Conservation (phyloP, 2,888 invertebrate genomes). For the Endomychus coccineus region DNA sequence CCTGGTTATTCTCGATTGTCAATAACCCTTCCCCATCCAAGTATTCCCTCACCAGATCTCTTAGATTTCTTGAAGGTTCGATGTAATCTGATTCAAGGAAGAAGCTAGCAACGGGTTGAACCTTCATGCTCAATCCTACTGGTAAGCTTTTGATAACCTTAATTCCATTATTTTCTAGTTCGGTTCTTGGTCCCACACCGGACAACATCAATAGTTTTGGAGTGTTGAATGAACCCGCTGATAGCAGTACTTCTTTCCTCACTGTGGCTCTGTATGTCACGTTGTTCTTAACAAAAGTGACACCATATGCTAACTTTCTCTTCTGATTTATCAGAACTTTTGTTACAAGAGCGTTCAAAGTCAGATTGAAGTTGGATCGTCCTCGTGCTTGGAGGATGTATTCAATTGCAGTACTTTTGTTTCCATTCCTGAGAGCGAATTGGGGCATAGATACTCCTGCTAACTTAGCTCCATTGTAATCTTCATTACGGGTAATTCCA, state of each 20-base stretch:
- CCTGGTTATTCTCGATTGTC: conserved; percentile 69
- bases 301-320: conserved; percentile 56
- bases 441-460: conserved; percentile 63
- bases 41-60: conserved; percentile 62
- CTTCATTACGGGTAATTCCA: too few relatives aligned
- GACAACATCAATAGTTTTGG: conserved; percentile 82
- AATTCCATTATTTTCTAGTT: conserved; percentile 54
- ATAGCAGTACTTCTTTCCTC: conserved; percentile 67
- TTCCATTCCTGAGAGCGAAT: conserved; percentile 63
- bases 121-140: conserved; percentile 76
- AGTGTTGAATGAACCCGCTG: conserved; percentile 76
- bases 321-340: conserved; percentile 58
- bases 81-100: too few relatives aligned
- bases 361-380: conserved; percentile 62
- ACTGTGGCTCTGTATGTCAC: conserved; percentile 49
- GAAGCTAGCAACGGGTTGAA: conserved; percentile 68
- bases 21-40: conserved; percentile 60
- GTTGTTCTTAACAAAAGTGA: conserved; percentile 60
- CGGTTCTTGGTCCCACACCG: conserved; percentile 64
- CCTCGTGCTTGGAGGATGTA: conserved; percentile 64
- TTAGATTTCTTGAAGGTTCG: too few relatives aligned
- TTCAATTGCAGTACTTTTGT: conserved; percentile 71
- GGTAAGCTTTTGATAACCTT: conserved; percentile 58
- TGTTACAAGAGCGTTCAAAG: conserved; percentile 60
- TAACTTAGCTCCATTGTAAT: conserved; percentile 58